A percentile compares a stretch with the other conserved stretches of the same genome.
Evolutionary conservation across 2,797 vertebrate species (phyloP).

Genomic region (Chiropotes sagulatus): DNA sequence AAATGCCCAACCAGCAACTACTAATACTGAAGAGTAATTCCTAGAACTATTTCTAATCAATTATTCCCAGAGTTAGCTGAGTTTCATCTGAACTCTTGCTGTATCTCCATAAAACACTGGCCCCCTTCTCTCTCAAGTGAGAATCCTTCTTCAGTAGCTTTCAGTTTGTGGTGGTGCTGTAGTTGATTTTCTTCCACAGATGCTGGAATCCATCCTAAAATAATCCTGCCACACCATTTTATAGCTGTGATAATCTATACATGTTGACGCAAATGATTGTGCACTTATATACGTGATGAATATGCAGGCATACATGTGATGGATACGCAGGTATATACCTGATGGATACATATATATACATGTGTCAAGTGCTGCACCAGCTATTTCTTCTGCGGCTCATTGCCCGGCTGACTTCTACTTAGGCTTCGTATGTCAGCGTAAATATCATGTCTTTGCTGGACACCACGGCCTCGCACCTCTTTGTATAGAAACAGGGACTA

Average conservation of each 20-base stretch:
- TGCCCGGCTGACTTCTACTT: not conserved
- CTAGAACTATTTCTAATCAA: not conserved
- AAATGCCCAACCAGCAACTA: not conserved
- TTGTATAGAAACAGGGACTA: not conserved
- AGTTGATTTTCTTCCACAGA: not conserved
- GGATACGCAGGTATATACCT: too few species aligned
- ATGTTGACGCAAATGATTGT: not conserved
- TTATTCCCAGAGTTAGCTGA: not conserved
- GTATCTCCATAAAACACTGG: not conserved
- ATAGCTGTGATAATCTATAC: not conserved
- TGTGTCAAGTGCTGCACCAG: too few species aligned
- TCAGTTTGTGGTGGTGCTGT: not conserved
- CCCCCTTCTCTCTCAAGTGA: not conserved
- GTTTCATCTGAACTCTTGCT: not conserved
- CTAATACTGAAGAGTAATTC: not conserved
- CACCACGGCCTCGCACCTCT: not conserved
- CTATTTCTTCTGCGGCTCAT: not conserved
- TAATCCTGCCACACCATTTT: accelerated
- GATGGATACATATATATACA: not conserved
- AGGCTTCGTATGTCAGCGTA: not conserved
- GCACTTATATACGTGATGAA: too few species aligned
- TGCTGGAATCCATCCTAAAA: not conserved
- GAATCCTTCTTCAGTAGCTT: not conserved
- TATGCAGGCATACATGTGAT: not conserved
- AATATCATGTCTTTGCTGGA: not conserved